Evolutionary conservation across 2,888 invertebrate genomes (phyloP).

Genomic region (Cancer borealis): DNA sequence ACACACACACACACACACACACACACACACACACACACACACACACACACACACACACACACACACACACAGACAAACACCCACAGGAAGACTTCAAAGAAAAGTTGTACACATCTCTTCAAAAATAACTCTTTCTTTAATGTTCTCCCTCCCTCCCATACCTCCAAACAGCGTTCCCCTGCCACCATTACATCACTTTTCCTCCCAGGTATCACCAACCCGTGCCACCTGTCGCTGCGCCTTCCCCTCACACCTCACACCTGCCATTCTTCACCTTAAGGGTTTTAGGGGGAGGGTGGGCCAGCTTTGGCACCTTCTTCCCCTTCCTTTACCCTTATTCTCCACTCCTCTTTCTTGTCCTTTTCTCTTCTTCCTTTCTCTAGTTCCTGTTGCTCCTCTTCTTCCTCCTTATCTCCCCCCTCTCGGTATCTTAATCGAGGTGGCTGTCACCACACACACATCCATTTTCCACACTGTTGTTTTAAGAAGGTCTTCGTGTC

Average conservation of each 20-base stretch:
- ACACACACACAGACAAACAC: too few relatives aligned
- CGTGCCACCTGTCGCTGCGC: not conserved
- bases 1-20: slow-evolving; percentile 32
- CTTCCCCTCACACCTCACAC: not conserved
- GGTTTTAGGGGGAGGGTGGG: not conserved
- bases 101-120: too few relatives aligned
- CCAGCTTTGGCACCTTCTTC: not conserved
- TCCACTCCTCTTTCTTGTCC: not conserved
- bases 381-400: not conserved
- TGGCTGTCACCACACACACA: slow-evolving; percentile 11
- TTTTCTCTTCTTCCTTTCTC: not conserved
- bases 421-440: slow-evolving; percentile 1
- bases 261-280: not conserved
- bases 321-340: not conserved
- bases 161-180: too few relatives aligned
- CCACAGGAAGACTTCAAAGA: too few relatives aligned
- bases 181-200: not conserved
- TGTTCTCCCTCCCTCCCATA: too few relatives aligned
- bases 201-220: not conserved
- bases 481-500: slow-evolving; percentile 16
- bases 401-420: not conserved
- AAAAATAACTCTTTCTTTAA: too few relatives aligned
- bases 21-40: slow-evolving; percentile 31
- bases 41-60: not conserved
- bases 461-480: slow-evolving; percentile 15